Evolutionary conservation across 2,797 vertebrate species (phyloP), one percentile per base, ranked within the genome.

Genomic region (Sebastes goodei): DNA sequence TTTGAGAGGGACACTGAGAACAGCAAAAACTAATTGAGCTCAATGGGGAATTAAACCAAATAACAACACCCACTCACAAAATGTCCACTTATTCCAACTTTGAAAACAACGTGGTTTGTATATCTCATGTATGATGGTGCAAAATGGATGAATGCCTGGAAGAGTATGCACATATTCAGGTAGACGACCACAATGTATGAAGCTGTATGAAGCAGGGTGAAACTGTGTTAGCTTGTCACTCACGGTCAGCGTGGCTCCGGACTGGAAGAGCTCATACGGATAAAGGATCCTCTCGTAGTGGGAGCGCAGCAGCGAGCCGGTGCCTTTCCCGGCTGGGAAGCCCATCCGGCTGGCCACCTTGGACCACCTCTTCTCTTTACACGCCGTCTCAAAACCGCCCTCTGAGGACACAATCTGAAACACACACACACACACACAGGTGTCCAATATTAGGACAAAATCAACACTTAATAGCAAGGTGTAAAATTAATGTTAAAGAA

Each of bases 211-310:
- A 20, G 14, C 46, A 10, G 4, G 10, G 23, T 12, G 29, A 60
- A 17, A 21, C 25, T 35, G 12, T 15, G 15, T 67, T 64, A 12
- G 32, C 32, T 35, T 23, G 33, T 52, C 7, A 88, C 96, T 95
- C 78, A 97, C 96, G 83, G 97, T 98, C 46, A 99, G 96, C 62
- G 97, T 97, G 84, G 98, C 97, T 66, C 98, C 98, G 7, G 98
- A 97, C 80, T 99, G 98, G 93, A 99, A 99, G 81, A 99, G 97
- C 80, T 99, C 98, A 2, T 99, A 99, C 0, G 99, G 99, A 91
- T 99, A 99, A 10, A 99, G 96, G 90, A 99, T 97, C 83, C 97
- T 95, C 87, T 99, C 97, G 57, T 98, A 99, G 86, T 99, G 99
- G 20, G 97, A 96, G 80, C 98, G 98, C 57, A 99, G 94, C 68